phyloP scores from a whole-genome alignment of 2,888 invertebrate genomes.

The Eupithecia subumbrata region DNA sequence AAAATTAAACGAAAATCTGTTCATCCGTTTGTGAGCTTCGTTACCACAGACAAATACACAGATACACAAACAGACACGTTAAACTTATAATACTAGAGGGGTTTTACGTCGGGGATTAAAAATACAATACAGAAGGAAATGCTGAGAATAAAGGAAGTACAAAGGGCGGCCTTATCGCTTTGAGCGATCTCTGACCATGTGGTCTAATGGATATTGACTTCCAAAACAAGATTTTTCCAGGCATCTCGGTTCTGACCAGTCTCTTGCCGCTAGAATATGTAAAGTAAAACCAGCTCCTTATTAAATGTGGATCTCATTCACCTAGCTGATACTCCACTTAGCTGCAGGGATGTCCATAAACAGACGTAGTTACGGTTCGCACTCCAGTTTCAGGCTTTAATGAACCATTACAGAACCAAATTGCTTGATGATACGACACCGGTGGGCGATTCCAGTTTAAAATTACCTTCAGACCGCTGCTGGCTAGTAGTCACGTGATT shows the following conservation, averaged over 20 bases:
- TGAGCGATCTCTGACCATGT: no score
- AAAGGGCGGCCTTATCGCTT: no score
- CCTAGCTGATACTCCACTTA: neutral
- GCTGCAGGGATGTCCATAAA: constrained; percentile 36
- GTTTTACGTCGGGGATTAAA: no score
- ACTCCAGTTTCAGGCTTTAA: constrained; percentile 67
- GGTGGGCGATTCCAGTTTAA: constrained; percentile 49
- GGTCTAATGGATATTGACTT: neutral
- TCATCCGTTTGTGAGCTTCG: no score
- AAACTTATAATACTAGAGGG: no score
- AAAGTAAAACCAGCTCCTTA: neutral
- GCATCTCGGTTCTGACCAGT: neutral
- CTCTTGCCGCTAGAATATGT: neutral
- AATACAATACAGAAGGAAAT: no score
- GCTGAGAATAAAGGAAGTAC: no score
- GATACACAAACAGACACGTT: no score
- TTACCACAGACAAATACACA: no score
- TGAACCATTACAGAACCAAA: constrained; percentile 69
- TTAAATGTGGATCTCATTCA: neutral
- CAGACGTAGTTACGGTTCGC: constrained; percentile 48
- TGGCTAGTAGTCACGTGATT: constrained; percentile 22
- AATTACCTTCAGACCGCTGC: constrained; percentile 39
- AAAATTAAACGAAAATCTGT: no score
- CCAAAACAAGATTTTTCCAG: neutral
- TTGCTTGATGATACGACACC: constrained; percentile 64